Evolutionary conservation across 1,140 invertebrate species (phyloP).

Genomic region (Cecropterus lyciades): DNA sequence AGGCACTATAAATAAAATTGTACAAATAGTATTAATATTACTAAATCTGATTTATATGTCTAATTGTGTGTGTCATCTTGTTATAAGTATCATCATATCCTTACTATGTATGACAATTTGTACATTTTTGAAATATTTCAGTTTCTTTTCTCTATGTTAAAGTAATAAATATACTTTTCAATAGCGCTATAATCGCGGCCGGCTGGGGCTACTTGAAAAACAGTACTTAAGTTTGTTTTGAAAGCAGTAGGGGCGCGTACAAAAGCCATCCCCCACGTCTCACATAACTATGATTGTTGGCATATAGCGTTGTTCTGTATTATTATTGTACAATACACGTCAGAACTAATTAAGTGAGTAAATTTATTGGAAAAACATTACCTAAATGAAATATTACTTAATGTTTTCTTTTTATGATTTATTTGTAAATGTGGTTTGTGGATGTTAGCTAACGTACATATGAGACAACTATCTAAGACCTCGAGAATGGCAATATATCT

Average conservation of each 20-base stretch:
- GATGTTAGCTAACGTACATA: too few species aligned
- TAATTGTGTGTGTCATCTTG: too few species aligned
- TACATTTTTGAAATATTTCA: slow-evolving; percentile 19
- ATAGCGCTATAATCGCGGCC: slow-evolving; percentile 30
- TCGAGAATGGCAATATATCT: too few species aligned
- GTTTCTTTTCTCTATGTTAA: slow-evolving; percentile 12
- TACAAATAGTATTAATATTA: too few species aligned
- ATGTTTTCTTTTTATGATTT: too few species aligned
- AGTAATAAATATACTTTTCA: slow-evolving; percentile 36
- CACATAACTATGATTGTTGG: slow-evolving; percentile 33
- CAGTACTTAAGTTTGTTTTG: slow-evolving; percentile 44
- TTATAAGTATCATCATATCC: too few species aligned
- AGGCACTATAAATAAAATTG: too few species aligned
- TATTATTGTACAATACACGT: slow-evolving; percentile 37
- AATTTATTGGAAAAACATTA: slow-evolving; percentile 5
- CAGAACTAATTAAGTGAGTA: slow-evolving; percentile 10
- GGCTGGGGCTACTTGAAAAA: slow-evolving; percentile 40
- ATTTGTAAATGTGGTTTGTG: too few species aligned
- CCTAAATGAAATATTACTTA: too few species aligned
- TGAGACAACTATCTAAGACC: too few species aligned
- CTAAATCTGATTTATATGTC: too few species aligned
- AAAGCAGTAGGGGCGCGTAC: slow-evolving; percentile 35
- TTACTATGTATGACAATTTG: slow-evolving; percentile 9
- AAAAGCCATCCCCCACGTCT: slow-evolving; percentile 39
- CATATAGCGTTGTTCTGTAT: slow-evolving; percentile 27